phyloP scores from a whole-genome alignment of 1,140 invertebrate genomes.

The Lepidotrigona ventralis region DNA sequence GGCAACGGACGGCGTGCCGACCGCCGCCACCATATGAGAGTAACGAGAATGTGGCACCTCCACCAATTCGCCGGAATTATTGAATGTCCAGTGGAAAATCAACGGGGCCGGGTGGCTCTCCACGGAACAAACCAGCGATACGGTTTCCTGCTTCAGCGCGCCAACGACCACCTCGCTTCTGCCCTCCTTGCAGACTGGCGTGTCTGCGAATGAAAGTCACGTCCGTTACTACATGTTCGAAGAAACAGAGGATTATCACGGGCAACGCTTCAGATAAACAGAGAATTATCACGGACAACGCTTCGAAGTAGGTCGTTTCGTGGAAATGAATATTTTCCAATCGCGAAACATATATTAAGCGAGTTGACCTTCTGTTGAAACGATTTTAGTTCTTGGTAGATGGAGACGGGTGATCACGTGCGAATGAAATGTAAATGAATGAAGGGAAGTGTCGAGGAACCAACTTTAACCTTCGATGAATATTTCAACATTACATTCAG shows the following conservation, averaged over 20 bases:
- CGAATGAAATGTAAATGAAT: too few species aligned
- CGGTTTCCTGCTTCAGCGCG: constrained; percentile 91
- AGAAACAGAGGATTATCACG: not conserved
- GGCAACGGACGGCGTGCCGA: constrained; percentile 75
- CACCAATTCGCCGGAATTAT: constrained; percentile 90
- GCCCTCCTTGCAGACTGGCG: constrained; percentile 89
- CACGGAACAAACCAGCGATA: constrained; percentile 90
- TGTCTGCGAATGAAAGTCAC: constrained; percentile 81
- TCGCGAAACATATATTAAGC: too few species aligned
- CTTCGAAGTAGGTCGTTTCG: too few species aligned
- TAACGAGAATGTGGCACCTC: constrained; percentile 86
- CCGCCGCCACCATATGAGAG: constrained; percentile 79
- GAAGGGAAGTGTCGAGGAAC: too few species aligned
- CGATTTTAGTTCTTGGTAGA: too few species aligned
- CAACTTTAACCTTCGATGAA: too few species aligned
- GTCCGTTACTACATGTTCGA: not conserved
- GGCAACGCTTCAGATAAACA: too few species aligned
- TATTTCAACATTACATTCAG: too few species aligned
- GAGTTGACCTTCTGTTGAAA: too few species aligned
- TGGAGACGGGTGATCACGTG: too few species aligned
- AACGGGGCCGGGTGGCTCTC: constrained; percentile 90
- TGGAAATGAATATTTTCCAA: too few species aligned
- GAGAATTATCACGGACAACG: too few species aligned
- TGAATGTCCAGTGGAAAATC: constrained; percentile 93
- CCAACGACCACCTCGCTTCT: constrained; percentile 88